A percentile compares a stretch with the other conserved stretches of the same genome.
These are phyloP conservation scores for Chymomyza procnemis DNA, from an alignment of 2,888 invertebrate species.

Conservation along the genomic window DNA sequence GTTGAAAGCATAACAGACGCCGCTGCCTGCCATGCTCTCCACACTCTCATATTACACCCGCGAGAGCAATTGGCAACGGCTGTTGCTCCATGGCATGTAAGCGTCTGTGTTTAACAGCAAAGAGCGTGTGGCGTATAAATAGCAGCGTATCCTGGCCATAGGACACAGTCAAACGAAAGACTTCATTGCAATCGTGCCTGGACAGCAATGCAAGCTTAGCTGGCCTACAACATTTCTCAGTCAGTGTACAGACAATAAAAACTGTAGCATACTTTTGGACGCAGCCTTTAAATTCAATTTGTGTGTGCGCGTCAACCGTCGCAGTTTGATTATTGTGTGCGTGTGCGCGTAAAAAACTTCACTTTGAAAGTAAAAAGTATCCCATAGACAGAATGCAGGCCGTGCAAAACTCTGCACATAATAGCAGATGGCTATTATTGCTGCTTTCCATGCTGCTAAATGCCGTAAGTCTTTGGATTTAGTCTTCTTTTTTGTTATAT, in stretches of 20 bases:
- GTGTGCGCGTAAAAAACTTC: constrained; percentile 8
- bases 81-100: not conserved
- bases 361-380: not conserved
- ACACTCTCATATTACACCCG: constrained; percentile 36
- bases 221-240: constrained; percentile 24
- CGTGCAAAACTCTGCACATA: constrained; percentile 57
- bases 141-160: constrained; percentile 43
- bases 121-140: constrained; percentile 54
- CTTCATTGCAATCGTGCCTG: constrained; percentile 34
- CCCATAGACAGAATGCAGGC: constrained; percentile 44
- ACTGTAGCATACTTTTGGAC: constrained; percentile 43
- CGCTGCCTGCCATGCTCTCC: not conserved
- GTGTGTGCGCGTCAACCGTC: not conserved
- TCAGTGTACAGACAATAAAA: constrained; percentile 10
- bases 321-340: constrained; percentile 27
- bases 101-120: not conserved
- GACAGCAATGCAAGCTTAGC: not conserved
- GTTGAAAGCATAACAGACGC: constrained; percentile 41
- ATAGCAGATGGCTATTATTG: constrained; percentile 62
- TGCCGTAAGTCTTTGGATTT: constrained; percentile 67
- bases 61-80: constrained; percentile 38
- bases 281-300: constrained; percentile 16
- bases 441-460: constrained; percentile 73
- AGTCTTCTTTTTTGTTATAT: not conserved
- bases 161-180: constrained; percentile 63